phyloP scores from a whole-genome alignment of 1,140 invertebrate genomes.

The Cotesia glomerata region DNA sequence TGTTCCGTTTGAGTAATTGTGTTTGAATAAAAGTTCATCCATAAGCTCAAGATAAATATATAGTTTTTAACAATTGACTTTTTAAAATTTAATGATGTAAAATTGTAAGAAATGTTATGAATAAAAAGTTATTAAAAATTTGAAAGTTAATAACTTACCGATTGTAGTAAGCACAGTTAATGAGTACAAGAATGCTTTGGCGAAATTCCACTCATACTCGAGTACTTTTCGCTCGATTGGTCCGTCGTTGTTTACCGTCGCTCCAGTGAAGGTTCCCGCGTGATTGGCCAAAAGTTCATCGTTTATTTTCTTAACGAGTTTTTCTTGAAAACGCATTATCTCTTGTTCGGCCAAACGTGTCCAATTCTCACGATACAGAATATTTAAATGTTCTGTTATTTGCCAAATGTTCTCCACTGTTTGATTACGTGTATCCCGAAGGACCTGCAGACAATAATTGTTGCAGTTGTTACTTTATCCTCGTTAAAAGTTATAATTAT shows the following conservation, averaged over 20 bases:
- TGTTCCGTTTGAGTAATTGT: too few relatives aligned
- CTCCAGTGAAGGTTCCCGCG: conserved; percentile 48
- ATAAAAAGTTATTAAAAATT: neutral
- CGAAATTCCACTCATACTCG: conserved; percentile 88
- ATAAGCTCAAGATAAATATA: too few relatives aligned
- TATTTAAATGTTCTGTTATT: conserved; percentile 91
- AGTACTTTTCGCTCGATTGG: conserved; percentile 42
- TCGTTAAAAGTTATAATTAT: neutral
- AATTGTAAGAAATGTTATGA: too few relatives aligned
- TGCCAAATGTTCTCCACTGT: conserved; percentile 93
- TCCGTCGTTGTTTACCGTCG: conserved; percentile 43
- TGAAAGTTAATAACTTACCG: conserved; percentile 71
- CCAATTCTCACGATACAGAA: conserved; percentile 95
- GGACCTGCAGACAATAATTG: conserved; percentile 45
- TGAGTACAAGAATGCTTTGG: conserved; percentile 93
- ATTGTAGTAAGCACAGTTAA: conserved; percentile 95
- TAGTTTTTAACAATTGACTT: too few relatives aligned
- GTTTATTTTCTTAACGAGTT: conserved; percentile 78
- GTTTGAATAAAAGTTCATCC: too few relatives aligned
- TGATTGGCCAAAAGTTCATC: conserved; percentile 73
- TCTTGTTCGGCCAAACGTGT: conserved; percentile 84
- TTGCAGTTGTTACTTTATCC: neutral
- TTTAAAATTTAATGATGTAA: too few relatives aligned
- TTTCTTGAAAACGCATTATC: conserved; percentile 87
- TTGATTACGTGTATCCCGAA: conserved; percentile 72